These are phyloP conservation scores for Drosophila mulleri DNA, from an alignment of 2,888 invertebrate genomes.

Conservation along the genomic window DNA sequence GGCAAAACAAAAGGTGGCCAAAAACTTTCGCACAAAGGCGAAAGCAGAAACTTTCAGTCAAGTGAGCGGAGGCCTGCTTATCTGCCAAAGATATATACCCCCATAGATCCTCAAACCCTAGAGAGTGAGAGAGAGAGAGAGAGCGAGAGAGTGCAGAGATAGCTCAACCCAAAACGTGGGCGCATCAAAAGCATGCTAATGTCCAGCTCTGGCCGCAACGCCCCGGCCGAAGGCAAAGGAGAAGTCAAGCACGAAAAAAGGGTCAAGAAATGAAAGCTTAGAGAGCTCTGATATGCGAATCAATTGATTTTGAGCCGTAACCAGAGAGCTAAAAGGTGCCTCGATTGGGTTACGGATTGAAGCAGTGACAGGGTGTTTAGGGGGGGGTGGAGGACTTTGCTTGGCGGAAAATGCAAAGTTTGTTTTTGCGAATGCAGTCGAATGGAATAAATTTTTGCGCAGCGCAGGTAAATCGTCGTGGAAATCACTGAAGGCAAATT, in stretches of 20 bases:
- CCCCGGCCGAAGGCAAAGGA: conserved; percentile 12
- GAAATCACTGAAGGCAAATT: conserved; percentile 77
- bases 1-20: conserved; percentile 68
- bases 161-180: conserved; percentile 18
- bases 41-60: conserved; percentile 60
- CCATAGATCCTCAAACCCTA: conserved; percentile 15
- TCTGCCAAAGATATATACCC: conserved; percentile 52
- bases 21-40: conserved; percentile 58
- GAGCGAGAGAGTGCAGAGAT: background rate
- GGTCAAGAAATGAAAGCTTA: conserved; percentile 75
- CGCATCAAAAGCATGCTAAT: conserved; percentile 80
- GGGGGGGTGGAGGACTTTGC: background rate
- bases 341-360: background rate
- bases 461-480: conserved; percentile 79
- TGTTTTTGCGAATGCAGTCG: conserved; percentile 77
- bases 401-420: conserved; percentile 54
- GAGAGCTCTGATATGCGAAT: conserved; percentile 71
- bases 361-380: background rate
- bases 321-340: conserved; percentile 43
- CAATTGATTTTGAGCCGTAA: conserved; percentile 74
- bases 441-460: conserved; percentile 73
- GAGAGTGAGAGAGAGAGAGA: background rate
- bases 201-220: conserved; percentile 66
- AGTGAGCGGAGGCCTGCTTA: conserved; percentile 62
- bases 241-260: conserved; percentile 79